These are phyloP conservation scores for Zosterops japonicus DNA, from an alignment of 2,113 vertebrate genomes.

Conservation along the genomic window DNA sequence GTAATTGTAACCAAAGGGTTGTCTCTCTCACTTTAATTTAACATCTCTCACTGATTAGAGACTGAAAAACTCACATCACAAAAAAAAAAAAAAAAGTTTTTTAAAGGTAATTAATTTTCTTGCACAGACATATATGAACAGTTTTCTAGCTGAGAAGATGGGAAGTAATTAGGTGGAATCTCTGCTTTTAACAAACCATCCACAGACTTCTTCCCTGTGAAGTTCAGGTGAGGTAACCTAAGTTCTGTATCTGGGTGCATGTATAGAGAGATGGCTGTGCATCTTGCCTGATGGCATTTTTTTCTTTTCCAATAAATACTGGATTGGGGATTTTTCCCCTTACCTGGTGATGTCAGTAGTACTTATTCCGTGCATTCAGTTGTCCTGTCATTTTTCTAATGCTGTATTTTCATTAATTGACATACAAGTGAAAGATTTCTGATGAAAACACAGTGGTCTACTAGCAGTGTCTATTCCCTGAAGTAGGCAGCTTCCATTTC, in stretches of 20 bases:
- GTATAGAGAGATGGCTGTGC: background rate
- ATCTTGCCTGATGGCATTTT: background rate
- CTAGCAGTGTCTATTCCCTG: background rate
- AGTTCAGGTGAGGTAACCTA: background rate
- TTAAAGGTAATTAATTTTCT: background rate
- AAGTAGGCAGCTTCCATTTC: background rate
- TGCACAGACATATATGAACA: background rate
- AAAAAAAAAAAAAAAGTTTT: background rate
- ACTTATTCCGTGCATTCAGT: background rate
- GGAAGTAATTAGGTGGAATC: background rate
- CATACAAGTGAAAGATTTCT: background rate
- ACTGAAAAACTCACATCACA: background rate
- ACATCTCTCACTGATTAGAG: background rate
- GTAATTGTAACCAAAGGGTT: background rate
- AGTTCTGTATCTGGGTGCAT: background rate
- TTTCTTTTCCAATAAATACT: background rate
- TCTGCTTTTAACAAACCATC: background rate
- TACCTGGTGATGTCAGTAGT: background rate
- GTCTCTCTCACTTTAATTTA: background rate
- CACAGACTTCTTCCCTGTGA: background rate
- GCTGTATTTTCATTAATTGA: background rate
- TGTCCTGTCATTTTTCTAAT: background rate
- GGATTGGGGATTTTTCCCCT: accelerated
- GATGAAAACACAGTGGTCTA: background rate
- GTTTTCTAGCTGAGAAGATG: background rate